Evolutionary conservation across 2,888 invertebrate genomes (phyloP).

Genomic region (Cryptocephalus primarius): DNA sequence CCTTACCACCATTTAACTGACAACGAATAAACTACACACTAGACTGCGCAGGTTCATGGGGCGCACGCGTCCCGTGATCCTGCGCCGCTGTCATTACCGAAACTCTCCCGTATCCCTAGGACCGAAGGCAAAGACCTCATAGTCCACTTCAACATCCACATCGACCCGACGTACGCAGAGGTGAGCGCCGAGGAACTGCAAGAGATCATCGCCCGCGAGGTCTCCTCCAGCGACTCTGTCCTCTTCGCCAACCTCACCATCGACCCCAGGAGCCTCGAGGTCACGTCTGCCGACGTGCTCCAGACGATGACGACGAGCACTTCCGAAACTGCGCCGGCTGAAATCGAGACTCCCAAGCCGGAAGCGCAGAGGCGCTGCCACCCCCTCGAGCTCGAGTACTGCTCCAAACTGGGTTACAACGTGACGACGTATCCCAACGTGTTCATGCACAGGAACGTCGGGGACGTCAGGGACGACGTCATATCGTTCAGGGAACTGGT

Average conservation of each 20-base stretch:
- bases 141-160: slow-evolving; percentile 76
- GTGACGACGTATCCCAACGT: slow-evolving; percentile 75
- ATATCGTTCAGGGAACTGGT: slow-evolving; percentile 55
- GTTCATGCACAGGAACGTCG: slow-evolving; percentile 50
- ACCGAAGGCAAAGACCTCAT: slow-evolving; percentile 60
- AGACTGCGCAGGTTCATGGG: too few relatives aligned
- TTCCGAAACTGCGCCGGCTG: slow-evolving; percentile 28
- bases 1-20: too few relatives aligned
- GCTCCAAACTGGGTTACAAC: slow-evolving; percentile 64
- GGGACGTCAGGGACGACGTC: slow-evolving; percentile 61
- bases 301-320: slow-evolving; percentile 32
- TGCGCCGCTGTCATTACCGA: too few relatives aligned
- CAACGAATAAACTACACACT: too few relatives aligned
- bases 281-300: slow-evolving; percentile 42
- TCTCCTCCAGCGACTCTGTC: slow-evolving; percentile 44
- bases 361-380: slow-evolving; percentile 56
- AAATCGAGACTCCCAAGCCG: slow-evolving; percentile 41
- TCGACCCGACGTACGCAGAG: slow-evolving; percentile 51
- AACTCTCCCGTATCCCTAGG: slow-evolving; percentile 32
- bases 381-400: slow-evolving; percentile 55
- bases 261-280: slow-evolving; percentile 52
- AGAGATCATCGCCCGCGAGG: slow-evolving; percentile 55
- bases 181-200: slow-evolving; percentile 56
- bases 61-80: too few relatives aligned
- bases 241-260: slow-evolving; percentile 55